Evolutionary conservation across 2,113 vertebrate genomes (phyloP).

Genomic region (Psilopsiagon aurifrons): DNA sequence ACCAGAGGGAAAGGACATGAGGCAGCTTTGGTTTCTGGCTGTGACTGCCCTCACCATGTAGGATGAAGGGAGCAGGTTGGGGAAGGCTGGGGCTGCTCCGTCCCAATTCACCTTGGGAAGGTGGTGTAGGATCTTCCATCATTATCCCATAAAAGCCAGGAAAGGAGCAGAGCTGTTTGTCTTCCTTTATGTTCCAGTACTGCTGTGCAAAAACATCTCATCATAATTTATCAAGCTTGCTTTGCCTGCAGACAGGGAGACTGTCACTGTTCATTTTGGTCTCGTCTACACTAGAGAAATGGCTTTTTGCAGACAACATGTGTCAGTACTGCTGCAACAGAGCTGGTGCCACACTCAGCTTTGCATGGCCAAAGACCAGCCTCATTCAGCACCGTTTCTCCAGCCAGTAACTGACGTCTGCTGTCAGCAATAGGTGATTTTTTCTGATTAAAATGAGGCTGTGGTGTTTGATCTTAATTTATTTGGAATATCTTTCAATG

Average conservation of each 20-base stretch:
- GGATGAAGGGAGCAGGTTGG: neutral
- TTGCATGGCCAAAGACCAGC: neutral
- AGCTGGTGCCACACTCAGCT: neutral
- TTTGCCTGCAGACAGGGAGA: neutral
- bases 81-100: accelerated
- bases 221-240: neutral
- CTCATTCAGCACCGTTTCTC: neutral
- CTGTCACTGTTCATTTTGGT: neutral
- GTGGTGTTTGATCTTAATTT: neutral
- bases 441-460: neutral
- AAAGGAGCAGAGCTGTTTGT: neutral
- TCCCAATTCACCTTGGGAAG: neutral
- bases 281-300: neutral
- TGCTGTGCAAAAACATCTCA: neutral
- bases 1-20: neutral
- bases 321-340: neutral
- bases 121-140: neutral
- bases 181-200: neutral
- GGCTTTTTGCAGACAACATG: neutral
- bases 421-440: conserved; percentile 14
- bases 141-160: neutral
- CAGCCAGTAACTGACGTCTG: neutral
- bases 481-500: neutral
- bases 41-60: accelerated
- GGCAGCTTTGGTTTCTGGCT: neutral